phyloP scores from a whole-genome alignment of 2,888 invertebrate species.

The Dasysyrphus tricinctus region DNA sequence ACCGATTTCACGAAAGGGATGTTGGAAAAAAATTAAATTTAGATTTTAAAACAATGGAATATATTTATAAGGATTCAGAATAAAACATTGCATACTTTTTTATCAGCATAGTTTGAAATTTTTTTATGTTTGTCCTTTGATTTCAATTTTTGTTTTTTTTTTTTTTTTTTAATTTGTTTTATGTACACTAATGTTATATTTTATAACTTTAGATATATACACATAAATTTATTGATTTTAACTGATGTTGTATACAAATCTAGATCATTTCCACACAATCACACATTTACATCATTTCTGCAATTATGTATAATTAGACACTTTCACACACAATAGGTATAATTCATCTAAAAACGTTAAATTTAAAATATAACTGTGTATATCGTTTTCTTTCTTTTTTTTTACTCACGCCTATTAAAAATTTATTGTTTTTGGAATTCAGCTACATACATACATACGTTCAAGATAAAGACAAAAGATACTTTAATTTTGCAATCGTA shows the following conservation, averaged over 20 bases:
- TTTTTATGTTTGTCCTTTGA: slow-evolving; percentile 9
- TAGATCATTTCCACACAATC: slow-evolving; percentile 57
- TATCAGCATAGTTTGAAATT: slow-evolving; percentile 5
- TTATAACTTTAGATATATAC: slow-evolving; percentile 48
- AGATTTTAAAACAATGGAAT: background rate
- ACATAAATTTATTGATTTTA: slow-evolving; percentile 43
- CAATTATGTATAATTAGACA: slow-evolving; percentile 50
- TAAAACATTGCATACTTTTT: slow-evolving; percentile 5
- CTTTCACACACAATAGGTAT: slow-evolving; percentile 64
- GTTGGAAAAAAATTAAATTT: background rate
- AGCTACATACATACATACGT: background rate
- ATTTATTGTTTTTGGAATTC: background rate
- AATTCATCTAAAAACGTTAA: slow-evolving; percentile 69
- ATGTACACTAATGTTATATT: slow-evolving; percentile 36
- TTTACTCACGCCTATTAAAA: background rate
- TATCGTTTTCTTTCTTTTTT: slow-evolving; percentile 43
- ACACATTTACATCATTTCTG: slow-evolving; percentile 38
- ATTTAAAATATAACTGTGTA: slow-evolving; percentile 67
- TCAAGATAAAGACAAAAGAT: background rate
- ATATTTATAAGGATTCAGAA: background rate
- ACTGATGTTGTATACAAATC: slow-evolving; percentile 70
- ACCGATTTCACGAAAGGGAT: background rate
- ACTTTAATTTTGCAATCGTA: background rate
- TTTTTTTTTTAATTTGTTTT: slow-evolving; percentile 1
- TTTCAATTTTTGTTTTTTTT: too few relatives aligned